These are phyloP conservation scores for Semibalanus balanoides DNA, from an alignment of 1,140 invertebrate genomes.

Conservation along the genomic window DNA sequence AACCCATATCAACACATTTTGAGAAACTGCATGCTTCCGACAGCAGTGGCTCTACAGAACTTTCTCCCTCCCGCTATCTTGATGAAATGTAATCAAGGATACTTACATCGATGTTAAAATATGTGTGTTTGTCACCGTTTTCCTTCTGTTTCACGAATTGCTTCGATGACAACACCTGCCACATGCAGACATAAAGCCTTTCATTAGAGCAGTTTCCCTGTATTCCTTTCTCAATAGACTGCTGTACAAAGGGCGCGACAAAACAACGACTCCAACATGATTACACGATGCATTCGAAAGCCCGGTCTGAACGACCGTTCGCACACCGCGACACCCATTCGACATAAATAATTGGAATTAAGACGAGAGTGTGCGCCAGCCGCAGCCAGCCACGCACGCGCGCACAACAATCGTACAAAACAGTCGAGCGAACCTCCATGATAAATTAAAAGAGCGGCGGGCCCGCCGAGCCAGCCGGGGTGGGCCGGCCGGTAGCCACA, in stretches of 20 bases:
- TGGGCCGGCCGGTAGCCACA: not conserved
- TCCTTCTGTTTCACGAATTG: no score
- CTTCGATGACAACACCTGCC: no score
- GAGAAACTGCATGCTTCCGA: no score
- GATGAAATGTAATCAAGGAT: no score
- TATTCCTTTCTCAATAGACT: not conserved
- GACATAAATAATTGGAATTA: not conserved
- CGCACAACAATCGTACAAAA: not conserved
- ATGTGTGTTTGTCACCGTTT: no score
- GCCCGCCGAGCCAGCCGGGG: no score
- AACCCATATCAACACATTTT: no score
- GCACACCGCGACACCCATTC: not conserved
- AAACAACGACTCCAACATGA: not conserved
- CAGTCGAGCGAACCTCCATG: not conserved
- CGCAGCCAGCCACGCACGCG: no score
- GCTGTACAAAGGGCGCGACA: conserved; percentile 1
- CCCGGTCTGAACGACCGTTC: not conserved
- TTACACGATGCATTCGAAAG: not conserved
- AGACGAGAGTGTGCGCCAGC: not conserved
- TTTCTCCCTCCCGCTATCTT: no score
- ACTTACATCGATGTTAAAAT: no score
- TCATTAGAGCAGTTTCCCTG: not conserved
- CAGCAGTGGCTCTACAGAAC: no score
- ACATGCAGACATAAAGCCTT: no score
- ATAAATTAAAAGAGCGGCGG: not conserved